A percentile compares a stretch with the other conserved stretches of the same genome.
Conservation (phyloP, 2,888 invertebrate species). For the Pollenia labialis region DNA sequence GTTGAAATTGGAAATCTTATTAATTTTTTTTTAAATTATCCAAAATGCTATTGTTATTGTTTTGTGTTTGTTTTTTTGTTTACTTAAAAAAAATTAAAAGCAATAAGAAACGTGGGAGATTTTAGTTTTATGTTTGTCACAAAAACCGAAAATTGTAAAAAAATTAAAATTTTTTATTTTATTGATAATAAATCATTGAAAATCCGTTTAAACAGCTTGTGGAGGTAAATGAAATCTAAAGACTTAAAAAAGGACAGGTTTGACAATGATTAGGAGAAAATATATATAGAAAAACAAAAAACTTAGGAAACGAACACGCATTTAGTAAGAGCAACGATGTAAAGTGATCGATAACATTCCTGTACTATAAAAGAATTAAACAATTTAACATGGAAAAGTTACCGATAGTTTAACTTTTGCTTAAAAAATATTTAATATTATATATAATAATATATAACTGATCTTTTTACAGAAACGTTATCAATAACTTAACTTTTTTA, state of each 20-base stretch:
- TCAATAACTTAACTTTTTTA: neutral
- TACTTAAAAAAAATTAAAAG: neutral
- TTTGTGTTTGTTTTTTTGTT: neutral
- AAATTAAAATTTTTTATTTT: neutral
- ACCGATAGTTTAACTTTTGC: neutral
- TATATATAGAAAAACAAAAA: neutral
- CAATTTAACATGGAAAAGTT: neutral
- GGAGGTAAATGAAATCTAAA: slow-evolving; percentile 21
- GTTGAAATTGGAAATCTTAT: slow-evolving; percentile 11
- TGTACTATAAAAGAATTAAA: neutral
- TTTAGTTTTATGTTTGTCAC: neutral
- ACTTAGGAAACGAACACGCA: no score
- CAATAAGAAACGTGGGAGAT: slow-evolving; percentile 34
- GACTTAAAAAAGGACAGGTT: neutral
- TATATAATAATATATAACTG: no score
- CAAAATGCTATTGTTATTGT: neutral
- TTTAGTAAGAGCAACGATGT: no score
- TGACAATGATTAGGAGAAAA: neutral
- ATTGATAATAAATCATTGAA: neutral
- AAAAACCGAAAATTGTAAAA: neutral
- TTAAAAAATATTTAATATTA: no score
- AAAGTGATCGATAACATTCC: no score
- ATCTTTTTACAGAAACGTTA: neutral
- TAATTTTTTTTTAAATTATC: neutral
- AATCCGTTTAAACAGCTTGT: neutral